phyloP scores from a whole-genome alignment of 2,797 vertebrate species.

The Cryptoblepharus egeriae region DNA sequence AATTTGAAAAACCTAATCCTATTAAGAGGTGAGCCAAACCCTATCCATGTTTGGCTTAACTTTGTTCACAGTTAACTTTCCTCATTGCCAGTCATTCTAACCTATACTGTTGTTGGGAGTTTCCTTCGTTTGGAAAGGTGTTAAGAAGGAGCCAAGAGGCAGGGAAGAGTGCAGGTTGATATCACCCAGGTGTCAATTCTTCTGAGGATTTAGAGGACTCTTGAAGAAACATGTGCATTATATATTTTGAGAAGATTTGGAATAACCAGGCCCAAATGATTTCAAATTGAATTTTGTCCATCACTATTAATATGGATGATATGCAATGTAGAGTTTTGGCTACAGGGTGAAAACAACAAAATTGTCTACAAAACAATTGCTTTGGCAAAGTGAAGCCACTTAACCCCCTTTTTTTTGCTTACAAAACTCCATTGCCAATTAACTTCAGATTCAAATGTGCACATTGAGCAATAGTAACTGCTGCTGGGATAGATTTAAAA shows the following conservation, averaged over 20 bases:
- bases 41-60: background rate
- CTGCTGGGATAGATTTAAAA: conserved; percentile 36
- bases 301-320: background rate
- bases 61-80: background rate
- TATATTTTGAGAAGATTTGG: background rate
- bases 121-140: background rate
- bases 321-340: background rate
- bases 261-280: background rate
- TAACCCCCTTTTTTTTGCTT: background rate
- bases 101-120: background rate
- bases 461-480: conserved; percentile 40
- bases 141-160: background rate
- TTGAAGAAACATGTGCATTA: background rate
- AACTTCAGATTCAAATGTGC: conserved; percentile 34
- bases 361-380: conserved; percentile 25
- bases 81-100: background rate
- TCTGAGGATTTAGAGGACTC: background rate
- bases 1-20: background rate
- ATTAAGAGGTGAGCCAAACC: background rate
- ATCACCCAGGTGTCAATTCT: no score
- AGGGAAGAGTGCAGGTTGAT: no score
- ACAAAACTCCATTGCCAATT: conserved; percentile 37
- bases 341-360: conserved; percentile 1
- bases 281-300: background rate
- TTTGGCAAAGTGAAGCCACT: conserved; percentile 39